Evolutionary conservation across 2,113 vertebrate species (phyloP), one percentile per base, ranked within the genome.

Genomic region (Trematocara unimaculatum): DNA sequence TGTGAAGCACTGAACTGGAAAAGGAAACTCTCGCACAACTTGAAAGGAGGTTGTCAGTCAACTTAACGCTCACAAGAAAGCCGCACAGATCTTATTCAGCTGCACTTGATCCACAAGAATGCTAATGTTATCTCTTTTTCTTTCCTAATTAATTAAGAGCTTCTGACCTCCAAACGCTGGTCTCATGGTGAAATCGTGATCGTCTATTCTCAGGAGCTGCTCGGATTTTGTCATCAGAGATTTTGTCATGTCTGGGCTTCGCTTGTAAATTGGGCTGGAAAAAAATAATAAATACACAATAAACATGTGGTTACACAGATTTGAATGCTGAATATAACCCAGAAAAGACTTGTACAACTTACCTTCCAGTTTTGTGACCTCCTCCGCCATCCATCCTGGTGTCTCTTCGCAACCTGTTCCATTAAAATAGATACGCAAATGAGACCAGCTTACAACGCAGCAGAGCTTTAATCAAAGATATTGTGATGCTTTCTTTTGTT

Each of bases 171-270:
- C 98, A 85, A 99, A 99, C 2, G 98, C 98, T 6, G 99, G 99
- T 60, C 98, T 97, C 99, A 99, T 99, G 93, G 98, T 98, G 95
- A 99, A 99, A 72, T 99, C 99, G 0, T 99, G 99, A 93, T 99
- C 98, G 0, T 99, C 98, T 97, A 99, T 99, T 95, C 98, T 96
- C 89, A 99, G 96, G 81, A 99, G 97, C 89, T 99, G 99, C 89
- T 99, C 99, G 13, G 99, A 99, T 90, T 99, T 99, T 1, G 96
- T 99, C 94, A 98, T 94, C 1, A 96, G 97, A 3, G 97, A 97
- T 92, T 99, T 99, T 51, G 98, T 99, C 95, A 98, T 97, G 91
- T 99, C 98, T n/a, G 97, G 97, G 87, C 97, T 99, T 93, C 97
- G 95, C 93, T 98, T 99, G 89, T 97, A 96, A 92, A 99, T 96